Evolutionary conservation across 2,113 vertebrate species (phyloP).

Genomic region (Mixornis gularis): DNA sequence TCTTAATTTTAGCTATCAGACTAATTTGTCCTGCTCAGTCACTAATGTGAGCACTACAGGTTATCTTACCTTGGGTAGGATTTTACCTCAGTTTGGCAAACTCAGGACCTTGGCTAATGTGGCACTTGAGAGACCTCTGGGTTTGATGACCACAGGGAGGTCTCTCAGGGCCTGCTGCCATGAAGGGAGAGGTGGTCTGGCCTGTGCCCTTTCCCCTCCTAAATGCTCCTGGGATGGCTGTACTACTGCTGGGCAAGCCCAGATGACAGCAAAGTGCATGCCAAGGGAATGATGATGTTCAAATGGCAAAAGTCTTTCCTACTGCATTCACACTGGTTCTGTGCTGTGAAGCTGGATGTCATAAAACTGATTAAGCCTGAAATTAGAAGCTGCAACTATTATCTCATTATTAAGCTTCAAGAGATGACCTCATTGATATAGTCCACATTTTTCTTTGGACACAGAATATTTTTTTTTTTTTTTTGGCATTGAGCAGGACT

Average conservation of each 20-base stretch:
- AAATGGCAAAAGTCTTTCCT: neutral
- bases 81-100: neutral
- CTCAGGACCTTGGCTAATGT: neutral
- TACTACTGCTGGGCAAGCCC: neutral
- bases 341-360: neutral
- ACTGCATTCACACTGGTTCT: neutral
- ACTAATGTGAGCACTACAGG: neutral
- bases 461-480: neutral
- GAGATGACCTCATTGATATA: neutral
- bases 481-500: neutral
- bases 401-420: neutral
- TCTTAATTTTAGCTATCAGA: neutral
- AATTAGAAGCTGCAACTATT: conserved; percentile 24
- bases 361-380: conserved; percentile 8
- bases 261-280: neutral
- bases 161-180: neutral
- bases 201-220: neutral
- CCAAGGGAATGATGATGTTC: neutral
- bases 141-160: neutral
- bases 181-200: neutral
- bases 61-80: neutral
- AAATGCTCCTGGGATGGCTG: neutral
- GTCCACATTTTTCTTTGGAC: neutral
- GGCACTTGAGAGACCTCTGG: neutral
- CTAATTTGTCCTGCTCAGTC: neutral